Evolutionary conservation across 2,888 invertebrate species (phyloP).

Genomic region (Lasioglossum calceatum): DNA sequence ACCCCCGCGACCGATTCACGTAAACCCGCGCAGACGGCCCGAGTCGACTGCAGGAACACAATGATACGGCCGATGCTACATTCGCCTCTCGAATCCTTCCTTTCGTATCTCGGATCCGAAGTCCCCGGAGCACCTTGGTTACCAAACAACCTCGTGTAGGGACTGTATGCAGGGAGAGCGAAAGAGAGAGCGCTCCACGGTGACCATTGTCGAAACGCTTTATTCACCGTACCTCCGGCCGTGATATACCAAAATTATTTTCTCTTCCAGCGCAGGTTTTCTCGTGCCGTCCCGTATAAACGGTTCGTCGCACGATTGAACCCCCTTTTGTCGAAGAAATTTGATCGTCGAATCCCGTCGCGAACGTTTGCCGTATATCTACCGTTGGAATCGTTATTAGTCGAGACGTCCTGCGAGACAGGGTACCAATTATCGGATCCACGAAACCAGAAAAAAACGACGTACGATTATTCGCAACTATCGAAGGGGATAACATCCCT

Average conservation of each 20-base stretch:
- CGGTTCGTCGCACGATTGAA: neutral
- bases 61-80: constrained; percentile 55
- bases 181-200: neutral
- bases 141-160: constrained; percentile 28
- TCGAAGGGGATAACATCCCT: constrained; percentile 4
- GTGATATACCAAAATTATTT: constrained; percentile 9
- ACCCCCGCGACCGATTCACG: constrained; percentile 71
- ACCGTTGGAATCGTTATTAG: neutral
- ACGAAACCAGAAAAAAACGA: neutral
- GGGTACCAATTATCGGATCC: neutral
- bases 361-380: neutral
- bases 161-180: constrained; percentile 10
- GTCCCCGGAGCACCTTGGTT: constrained; percentile 44
- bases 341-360: neutral
- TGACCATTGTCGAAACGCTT: neutral
- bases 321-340: neutral
- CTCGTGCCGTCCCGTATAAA: neutral
- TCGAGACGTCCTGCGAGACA: neutral
- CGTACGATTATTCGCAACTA: constrained; percentile 36
- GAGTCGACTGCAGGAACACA: constrained; percentile 51
- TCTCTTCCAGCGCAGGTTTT: neutral
- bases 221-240: neutral
- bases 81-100: constrained; percentile 61
- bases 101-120: constrained; percentile 47
- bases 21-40: constrained; percentile 50